A percentile compares a stretch with the other conserved stretches of the same genome.
These are phyloP conservation scores for Zapornia atra DNA, from an alignment of 2,113 vertebrate genomes.

Conservation along the genomic window DNA sequence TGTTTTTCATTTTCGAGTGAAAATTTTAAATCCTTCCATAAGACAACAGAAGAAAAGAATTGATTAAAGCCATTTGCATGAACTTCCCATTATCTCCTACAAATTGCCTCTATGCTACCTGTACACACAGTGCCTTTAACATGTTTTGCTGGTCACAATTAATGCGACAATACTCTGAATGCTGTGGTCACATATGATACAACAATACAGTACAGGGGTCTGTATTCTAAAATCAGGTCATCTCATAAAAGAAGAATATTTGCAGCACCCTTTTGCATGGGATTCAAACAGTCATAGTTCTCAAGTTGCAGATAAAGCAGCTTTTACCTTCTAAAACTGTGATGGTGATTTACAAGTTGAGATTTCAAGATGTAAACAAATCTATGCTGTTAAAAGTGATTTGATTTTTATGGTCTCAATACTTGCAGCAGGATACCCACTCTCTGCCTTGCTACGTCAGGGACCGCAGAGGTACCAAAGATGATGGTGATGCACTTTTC, in stretches of 20 bases:
- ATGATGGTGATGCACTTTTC: not conserved
- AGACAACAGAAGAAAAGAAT: conserved; percentile 28
- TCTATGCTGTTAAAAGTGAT: not conserved
- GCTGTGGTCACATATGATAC: not conserved
- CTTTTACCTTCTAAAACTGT: not conserved
- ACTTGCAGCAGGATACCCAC: not conserved
- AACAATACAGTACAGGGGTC: not conserved
- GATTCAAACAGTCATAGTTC: not conserved
- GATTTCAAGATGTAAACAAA: not conserved
- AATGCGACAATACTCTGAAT: not conserved
- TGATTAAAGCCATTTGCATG: not conserved
- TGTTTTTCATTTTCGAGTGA: conserved; percentile 84
- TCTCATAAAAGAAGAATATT: not conserved
- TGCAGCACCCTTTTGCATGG: not conserved
- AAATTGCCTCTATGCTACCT: not conserved
- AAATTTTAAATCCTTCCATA: conserved; percentile 86
- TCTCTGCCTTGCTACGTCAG: not conserved
- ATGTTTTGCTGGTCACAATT: not conserved
- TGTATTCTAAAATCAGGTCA: not conserved
- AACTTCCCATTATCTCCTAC: not conserved
- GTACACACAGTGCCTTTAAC: not conserved
- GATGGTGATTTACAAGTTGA: not conserved
- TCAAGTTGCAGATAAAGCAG: not conserved
- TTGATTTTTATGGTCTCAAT: not conserved
- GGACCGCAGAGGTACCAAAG: not conserved